Evolutionary conservation across 2,888 invertebrate species (phyloP).

Genomic region (Orchesellides sinensis): DNA sequence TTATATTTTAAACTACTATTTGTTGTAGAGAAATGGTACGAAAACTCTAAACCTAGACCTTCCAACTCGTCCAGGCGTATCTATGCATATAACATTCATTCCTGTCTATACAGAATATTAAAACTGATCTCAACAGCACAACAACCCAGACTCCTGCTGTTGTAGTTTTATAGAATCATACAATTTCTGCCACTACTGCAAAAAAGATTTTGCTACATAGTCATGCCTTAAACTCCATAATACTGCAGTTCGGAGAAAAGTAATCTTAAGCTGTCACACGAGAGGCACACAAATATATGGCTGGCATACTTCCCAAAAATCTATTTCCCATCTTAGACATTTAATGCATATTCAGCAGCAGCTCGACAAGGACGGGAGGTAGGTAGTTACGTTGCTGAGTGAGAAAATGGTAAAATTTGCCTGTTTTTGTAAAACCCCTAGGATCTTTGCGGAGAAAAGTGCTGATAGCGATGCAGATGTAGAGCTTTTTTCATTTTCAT

Average conservation of each 20-base stretch:
- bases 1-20: background rate
- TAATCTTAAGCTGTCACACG: conserved; percentile 41
- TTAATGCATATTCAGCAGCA: conserved; percentile 34
- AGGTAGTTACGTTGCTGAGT: too few species aligned
- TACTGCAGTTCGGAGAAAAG: conserved; percentile 7
- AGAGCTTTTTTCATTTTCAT: background rate
- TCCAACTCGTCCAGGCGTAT: conserved; percentile 2
- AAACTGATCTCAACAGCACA: background rate
- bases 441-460: too few species aligned
- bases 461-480: background rate
- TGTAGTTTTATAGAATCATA: background rate
- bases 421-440: too few species aligned
- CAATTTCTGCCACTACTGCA: background rate
- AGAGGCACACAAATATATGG: background rate
- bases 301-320: conserved; percentile 37
- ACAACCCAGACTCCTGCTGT: background rate
- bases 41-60: conserved; percentile 35
- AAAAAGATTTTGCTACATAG: background rate
- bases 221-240: background rate
- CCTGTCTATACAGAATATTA: background rate
- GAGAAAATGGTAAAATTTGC: too few species aligned
- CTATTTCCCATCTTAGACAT: conserved; percentile 30
- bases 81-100: conserved; percentile 5
- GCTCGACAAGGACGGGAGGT: too few species aligned
- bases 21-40: background rate